Conservation (phyloP, 2,113 vertebrate species). For the Apodemus sylvaticus region DNA sequence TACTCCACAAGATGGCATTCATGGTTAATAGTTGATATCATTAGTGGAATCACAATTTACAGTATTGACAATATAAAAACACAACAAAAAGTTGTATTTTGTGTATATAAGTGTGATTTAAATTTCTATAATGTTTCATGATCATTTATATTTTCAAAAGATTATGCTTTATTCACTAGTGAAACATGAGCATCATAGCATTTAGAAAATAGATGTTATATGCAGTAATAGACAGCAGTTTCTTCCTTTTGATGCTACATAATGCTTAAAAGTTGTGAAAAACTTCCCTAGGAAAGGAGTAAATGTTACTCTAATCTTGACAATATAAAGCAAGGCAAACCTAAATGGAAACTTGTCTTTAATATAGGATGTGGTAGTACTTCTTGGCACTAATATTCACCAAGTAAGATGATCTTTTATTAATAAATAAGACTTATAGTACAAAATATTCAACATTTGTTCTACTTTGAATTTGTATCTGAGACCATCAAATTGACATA, state of each 20-base stretch:
- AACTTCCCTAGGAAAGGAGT: background rate
- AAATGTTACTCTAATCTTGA: background rate
- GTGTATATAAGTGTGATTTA: background rate
- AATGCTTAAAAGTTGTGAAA: background rate
- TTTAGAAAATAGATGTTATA: background rate
- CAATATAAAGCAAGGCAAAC: background rate
- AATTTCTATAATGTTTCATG: background rate
- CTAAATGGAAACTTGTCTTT: background rate
- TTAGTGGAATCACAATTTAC: background rate
- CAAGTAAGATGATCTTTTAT: background rate
- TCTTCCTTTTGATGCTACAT: background rate
- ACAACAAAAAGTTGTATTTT: background rate
- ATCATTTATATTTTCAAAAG: background rate
- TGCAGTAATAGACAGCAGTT: background rate
- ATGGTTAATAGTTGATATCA: background rate
- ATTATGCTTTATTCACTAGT: background rate
- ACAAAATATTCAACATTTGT: background rate
- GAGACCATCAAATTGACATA: background rate
- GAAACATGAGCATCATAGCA: background rate
- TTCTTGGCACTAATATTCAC: background rate
- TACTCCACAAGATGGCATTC: background rate
- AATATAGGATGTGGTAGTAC: background rate
- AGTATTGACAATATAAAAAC: background rate
- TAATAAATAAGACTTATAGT: background rate
- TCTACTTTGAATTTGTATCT: background rate